These are phyloP conservation scores for Mormyrus hasselquistii DNA, from an alignment of 2,797 vertebrate genomes.

Conservation along the genomic window DNA sequence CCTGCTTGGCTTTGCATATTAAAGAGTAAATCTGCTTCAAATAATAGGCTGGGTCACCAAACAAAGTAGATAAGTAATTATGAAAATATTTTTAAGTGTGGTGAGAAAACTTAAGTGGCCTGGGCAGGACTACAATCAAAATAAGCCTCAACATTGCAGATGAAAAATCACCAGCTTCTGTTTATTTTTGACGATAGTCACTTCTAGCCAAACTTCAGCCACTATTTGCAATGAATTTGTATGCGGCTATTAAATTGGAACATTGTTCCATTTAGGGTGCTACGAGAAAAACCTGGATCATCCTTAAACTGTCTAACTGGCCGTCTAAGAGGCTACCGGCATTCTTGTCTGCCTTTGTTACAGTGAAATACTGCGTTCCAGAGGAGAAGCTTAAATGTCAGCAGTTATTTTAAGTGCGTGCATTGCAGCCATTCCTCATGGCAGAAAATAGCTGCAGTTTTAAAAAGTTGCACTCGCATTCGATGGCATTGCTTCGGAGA, in stretches of 20 bases:
- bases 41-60: not conserved
- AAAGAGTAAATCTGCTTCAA: not conserved
- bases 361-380: slow-evolving; percentile 30
- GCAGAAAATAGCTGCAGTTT: slow-evolving; percentile 21
- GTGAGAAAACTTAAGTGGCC: not conserved
- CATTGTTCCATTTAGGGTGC: not conserved
- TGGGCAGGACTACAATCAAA: not conserved
- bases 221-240: not conserved
- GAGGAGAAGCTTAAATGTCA: slow-evolving; percentile 35
- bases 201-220: not conserved
- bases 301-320: slow-evolving; percentile 15
- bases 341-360: slow-evolving; percentile 19
- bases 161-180: not conserved
- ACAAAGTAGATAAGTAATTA: not conserved
- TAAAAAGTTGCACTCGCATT: slow-evolving; percentile 18
- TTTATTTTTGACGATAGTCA: not conserved
- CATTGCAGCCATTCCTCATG: slow-evolving; percentile 12
- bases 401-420: slow-evolving; percentile 37
- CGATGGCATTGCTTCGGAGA: slow-evolving; percentile 11
- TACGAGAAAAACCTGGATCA: not conserved
- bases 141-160: not conserved
- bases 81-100: not conserved
- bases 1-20: not conserved
- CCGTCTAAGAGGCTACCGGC: not conserved
- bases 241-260: not conserved